Conservation (phyloP, 2,888 invertebrate species). For the Diabrotica balteata region DNA sequence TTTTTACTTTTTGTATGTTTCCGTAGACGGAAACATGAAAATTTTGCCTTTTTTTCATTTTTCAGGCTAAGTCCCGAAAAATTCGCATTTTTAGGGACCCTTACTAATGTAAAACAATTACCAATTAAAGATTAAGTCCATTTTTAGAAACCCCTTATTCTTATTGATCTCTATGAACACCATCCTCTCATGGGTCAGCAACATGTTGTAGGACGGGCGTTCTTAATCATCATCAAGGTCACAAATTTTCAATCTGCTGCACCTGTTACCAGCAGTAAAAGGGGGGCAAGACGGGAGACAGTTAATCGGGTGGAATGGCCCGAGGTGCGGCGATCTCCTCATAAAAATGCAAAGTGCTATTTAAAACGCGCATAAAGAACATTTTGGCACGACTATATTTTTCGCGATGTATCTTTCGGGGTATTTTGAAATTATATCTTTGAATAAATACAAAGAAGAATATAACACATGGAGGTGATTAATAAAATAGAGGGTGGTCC, state of each 20-base stretch:
- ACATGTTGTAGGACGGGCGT: constrained; percentile 11
- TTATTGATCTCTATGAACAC: background rate
- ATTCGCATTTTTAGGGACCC: no score
- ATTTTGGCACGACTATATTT: background rate
- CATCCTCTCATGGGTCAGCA: constrained; percentile 9
- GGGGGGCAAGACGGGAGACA: background rate
- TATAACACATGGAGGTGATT: no score
- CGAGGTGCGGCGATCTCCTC: constrained; percentile 5
- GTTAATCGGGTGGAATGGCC: constrained; percentile 22
- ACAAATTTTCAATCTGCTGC: constrained; percentile 21
- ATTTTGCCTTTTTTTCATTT: no score
- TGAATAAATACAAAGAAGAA: background rate
- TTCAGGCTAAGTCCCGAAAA: no score
- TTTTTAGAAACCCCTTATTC: background rate
- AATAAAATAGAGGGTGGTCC: no score
- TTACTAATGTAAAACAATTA: no score
- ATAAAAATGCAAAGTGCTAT: constrained; percentile 18
- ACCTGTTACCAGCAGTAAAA: constrained; percentile 10
- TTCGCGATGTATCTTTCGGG: background rate
- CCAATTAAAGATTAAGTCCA: background rate
- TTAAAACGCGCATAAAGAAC: constrained; percentile 12
- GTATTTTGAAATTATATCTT: background rate
- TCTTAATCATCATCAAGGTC: constrained; percentile 21
- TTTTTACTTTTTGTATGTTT: no score
- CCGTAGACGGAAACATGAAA: no score